phyloP scores from a whole-genome alignment of 92 coral and sea anemone species.

The Metridium senile region DNA sequence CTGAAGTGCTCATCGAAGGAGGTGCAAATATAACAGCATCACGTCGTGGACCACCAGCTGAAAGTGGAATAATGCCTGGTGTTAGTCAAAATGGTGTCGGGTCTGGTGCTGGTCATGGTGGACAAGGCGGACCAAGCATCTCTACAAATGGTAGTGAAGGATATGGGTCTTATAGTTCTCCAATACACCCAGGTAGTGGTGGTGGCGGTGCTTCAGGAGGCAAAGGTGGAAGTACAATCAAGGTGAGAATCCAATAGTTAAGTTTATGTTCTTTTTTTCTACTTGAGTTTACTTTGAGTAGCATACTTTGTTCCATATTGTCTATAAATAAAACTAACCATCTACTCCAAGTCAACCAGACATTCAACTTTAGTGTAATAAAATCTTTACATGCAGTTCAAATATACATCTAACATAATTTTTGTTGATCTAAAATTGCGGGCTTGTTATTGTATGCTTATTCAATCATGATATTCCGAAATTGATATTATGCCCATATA shows the following conservation, averaged over 20 bases:
- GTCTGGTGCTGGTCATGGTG: slow-evolving; percentile 73
- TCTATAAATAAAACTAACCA: no score
- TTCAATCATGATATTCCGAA: no score
- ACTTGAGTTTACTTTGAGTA: no score
- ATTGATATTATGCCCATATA: neutral
- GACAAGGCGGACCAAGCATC: slow-evolving; percentile 54
- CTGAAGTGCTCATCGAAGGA: slow-evolving; percentile 59
- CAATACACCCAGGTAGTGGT: slow-evolving; percentile 63
- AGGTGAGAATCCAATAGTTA: slow-evolving; percentile 18
- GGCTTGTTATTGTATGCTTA: no score
- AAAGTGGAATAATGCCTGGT: slow-evolving; percentile 47
- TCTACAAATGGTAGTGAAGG: slow-evolving; percentile 38
- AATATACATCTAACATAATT: no score
- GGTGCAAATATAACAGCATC: slow-evolving; percentile 53
- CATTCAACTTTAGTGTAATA: no score
- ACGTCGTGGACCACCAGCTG: slow-evolving; percentile 40
- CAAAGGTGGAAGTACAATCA: slow-evolving; percentile 59
- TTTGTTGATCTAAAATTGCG: no score
- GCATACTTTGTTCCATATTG: no score
- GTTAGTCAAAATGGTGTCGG: slow-evolving; percentile 24
- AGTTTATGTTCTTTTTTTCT: no score
- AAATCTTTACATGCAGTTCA: neutral
- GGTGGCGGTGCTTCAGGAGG: slow-evolving; percentile 65
- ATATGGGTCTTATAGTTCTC: slow-evolving; percentile 58
- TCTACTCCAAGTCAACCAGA: no score